A percentile compares a stretch with the other conserved stretches of the same genome.
Evolutionary conservation across 2,113 vertebrate species (phyloP).

Genomic region (Chrysochloris asiatica): DNA sequence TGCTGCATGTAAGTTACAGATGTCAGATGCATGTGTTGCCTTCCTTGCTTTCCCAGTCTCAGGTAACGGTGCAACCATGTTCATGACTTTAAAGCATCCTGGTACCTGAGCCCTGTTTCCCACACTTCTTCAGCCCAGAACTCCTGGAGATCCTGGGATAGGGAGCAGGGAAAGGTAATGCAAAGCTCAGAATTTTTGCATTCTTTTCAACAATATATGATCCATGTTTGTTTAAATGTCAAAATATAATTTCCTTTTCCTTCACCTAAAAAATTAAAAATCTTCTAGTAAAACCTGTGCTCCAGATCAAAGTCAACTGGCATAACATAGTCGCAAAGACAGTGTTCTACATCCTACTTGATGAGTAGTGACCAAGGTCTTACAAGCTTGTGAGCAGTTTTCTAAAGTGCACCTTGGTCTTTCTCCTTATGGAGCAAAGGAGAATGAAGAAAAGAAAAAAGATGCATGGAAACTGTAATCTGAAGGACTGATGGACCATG

Average conservation of each 20-base stretch:
- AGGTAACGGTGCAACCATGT: not conserved
- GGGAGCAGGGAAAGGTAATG: not conserved
- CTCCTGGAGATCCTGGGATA: not conserved
- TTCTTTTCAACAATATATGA: not conserved
- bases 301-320: no score
- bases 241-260: not conserved
- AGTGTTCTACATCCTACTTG: no score
- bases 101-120: not conserved
- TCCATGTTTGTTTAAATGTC: not conserved
- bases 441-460: no score
- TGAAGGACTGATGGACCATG: no score
- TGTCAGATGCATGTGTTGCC: not conserved
- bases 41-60: not conserved
- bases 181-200: not conserved
- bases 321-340: no score
- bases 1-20: constrained; percentile 96
- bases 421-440: no score
- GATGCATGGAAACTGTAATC: no score
- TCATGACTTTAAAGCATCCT: not conserved
- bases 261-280: not conserved
- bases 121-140: not conserved
- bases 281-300: not conserved
- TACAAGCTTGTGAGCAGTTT: no score
- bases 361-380: no score
- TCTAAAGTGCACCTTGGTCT: no score